These are phyloP conservation scores for Peromyscus attwateri DNA, from an alignment of 2,797 vertebrate genomes.

Conservation along the genomic window DNA sequence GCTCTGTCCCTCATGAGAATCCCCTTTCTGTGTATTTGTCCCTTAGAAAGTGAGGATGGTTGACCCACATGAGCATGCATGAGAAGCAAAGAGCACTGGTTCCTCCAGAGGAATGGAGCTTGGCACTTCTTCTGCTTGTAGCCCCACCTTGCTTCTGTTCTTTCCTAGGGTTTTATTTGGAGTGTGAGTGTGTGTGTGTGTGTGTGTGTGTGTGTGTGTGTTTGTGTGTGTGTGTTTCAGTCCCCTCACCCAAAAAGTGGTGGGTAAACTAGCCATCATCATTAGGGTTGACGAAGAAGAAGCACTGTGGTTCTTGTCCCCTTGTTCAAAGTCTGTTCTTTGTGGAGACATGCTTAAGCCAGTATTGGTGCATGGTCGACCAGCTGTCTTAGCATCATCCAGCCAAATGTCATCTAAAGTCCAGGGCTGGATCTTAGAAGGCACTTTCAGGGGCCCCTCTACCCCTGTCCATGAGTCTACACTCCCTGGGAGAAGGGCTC, in stretches of 20 bases:
- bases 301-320: background rate
- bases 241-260: background rate
- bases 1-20: background rate
- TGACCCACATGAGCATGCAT: background rate
- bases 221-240: background rate
- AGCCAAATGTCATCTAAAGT: background rate
- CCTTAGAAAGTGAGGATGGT: background rate
- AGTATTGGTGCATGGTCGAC: background rate
- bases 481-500: background rate
- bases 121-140: background rate
- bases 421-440: background rate
- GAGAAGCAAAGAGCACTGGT: background rate
- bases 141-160: background rate
- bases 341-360: background rate
- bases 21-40: background rate
- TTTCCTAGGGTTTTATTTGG: background rate
- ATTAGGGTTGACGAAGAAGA: background rate
- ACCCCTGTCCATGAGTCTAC: background rate
- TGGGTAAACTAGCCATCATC: background rate
- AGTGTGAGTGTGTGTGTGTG: too few species aligned
- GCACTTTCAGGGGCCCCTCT: background rate
- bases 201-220: background rate
- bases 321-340: background rate
- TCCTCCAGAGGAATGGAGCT: background rate
- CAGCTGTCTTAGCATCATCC: constrained; percentile 34